Evolutionary conservation across 2,888 invertebrate species (phyloP).

Genomic region (Xestoiulus laeticollis): DNA sequence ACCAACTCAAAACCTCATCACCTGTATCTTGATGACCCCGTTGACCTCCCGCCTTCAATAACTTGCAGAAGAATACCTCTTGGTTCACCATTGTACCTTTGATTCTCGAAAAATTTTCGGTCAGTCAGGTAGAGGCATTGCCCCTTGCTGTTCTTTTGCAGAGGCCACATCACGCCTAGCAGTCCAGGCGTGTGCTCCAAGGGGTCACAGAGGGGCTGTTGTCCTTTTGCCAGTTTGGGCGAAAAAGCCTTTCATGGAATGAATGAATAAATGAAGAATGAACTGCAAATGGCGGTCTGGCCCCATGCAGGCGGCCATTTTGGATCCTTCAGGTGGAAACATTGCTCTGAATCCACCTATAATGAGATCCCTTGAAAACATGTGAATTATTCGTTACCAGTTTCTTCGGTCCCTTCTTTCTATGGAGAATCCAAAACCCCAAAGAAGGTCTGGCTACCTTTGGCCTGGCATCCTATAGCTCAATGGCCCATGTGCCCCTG

Average conservation of each 20-base stretch:
- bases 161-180: neutral
- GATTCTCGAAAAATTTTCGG: neutral
- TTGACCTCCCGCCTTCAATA: neutral
- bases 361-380: constrained; percentile 1
- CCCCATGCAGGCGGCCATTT: constrained; percentile 31
- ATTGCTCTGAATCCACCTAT: neutral
- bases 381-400: neutral
- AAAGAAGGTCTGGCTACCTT: neutral
- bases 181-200: neutral
- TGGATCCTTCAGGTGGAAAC: constrained; percentile 39
- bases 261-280: neutral
- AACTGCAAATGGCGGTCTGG: neutral
- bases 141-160: neutral
- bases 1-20: neutral
- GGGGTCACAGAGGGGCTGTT: neutral
- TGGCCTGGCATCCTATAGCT: neutral
- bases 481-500: neutral
- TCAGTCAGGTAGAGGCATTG: constrained; percentile 8
- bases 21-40: constrained; percentile 24
- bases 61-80: neutral
- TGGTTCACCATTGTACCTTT: neutral
- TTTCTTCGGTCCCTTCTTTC: neutral
- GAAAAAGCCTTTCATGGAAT: neutral
- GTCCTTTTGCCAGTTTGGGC: constrained; percentile 3
- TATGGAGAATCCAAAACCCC: neutral